phyloP scores from a whole-genome alignment of 1,140 invertebrate genomes.

The Gryon sp. region DNA sequence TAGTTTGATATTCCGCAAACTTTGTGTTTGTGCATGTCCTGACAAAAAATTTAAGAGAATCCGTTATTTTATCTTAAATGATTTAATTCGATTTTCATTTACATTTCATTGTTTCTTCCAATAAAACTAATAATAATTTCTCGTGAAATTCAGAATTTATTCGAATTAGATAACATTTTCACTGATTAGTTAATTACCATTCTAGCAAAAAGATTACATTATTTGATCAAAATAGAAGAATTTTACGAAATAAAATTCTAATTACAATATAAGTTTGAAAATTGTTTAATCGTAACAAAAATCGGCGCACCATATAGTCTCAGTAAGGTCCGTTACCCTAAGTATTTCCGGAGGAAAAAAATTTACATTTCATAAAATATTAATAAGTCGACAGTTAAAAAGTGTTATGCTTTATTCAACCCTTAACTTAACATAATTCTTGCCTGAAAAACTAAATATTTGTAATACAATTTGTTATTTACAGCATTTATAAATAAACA shows the following conservation, averaged over 20 bases:
- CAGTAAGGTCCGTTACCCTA: slow-evolving; percentile 30
- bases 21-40: slow-evolving; percentile 47
- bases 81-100: slow-evolving; percentile 18
- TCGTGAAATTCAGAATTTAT: too few relatives aligned
- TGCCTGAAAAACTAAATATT: too few relatives aligned
- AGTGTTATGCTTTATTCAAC: slow-evolving; percentile 38
- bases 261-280: too few relatives aligned
- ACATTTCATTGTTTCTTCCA: slow-evolving; percentile 4
- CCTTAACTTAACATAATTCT: slow-evolving; percentile 6
- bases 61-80: slow-evolving; percentile 33
- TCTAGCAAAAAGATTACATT: too few relatives aligned
- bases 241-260: too few relatives aligned
- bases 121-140: too few relatives aligned
- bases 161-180: too few relatives aligned
- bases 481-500: too few relatives aligned
- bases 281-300: too few relatives aligned
- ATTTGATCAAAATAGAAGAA: too few relatives aligned
- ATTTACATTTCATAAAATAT: slow-evolving; percentile 45
- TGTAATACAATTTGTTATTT: too few relatives aligned
- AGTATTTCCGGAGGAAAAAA: slow-evolving; percentile 31
- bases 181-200: too few relatives aligned
- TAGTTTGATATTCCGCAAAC: slow-evolving; percentile 48
- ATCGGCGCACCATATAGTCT: slow-evolving; percentile 27
- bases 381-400: slow-evolving; percentile 38
- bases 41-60: slow-evolving; percentile 21